Conservation (phyloP, 1,140 invertebrate genomes). For the Drosophila seguyi region DNA sequence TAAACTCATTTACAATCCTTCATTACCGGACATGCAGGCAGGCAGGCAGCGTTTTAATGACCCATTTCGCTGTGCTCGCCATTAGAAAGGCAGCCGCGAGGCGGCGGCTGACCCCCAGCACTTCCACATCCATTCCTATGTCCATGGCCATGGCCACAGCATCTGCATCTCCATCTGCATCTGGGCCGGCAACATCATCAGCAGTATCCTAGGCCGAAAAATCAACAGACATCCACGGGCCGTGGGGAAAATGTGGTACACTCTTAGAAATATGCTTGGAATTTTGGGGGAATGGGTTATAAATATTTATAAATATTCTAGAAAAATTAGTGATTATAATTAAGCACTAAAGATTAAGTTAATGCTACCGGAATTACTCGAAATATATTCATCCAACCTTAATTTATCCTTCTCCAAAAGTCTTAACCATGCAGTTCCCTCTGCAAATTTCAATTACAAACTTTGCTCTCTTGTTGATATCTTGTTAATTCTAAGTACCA, state of each 20-base stretch:
- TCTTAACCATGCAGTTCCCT: background rate
- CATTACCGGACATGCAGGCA: slow-evolving; percentile 52
- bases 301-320: background rate
- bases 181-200: slow-evolving; percentile 43
- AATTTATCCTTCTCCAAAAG: no score
- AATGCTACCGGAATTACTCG: background rate
- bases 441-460: background rate
- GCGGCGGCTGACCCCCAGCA: slow-evolving; percentile 77
- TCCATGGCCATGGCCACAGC: background rate
- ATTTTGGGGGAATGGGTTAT: background rate
- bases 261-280: background rate
- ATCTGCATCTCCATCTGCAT: slow-evolving; percentile 32
- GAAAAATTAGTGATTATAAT: background rate
- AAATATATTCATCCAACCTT: background rate
- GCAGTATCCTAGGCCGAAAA: slow-evolving; percentile 35
- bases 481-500: background rate
- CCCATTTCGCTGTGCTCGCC: slow-evolving; percentile 65
- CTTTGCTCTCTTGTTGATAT: background rate
- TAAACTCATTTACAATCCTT: slow-evolving; percentile 80
- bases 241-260: slow-evolving; percentile 6
- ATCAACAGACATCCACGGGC: slow-evolving; percentile 27
- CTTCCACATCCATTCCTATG: slow-evolving; percentile 37
- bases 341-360: background rate
- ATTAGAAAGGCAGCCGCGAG: slow-evolving; percentile 79
- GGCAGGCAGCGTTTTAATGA: slow-evolving; percentile 63